Conservation (phyloP, 2,888 invertebrate genomes). For the Lasioglossum zephyrum region DNA sequence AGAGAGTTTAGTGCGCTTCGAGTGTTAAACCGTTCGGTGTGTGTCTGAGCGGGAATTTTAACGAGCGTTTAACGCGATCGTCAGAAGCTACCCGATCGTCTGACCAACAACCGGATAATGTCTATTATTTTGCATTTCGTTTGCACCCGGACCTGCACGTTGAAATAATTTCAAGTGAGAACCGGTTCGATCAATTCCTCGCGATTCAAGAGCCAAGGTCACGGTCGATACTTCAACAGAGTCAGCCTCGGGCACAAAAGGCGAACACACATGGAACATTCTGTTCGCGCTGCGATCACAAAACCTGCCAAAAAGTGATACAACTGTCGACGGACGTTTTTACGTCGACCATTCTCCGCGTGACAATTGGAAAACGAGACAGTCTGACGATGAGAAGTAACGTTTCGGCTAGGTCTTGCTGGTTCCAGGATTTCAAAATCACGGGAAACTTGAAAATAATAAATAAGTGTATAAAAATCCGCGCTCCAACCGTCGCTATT, state of each 20-base stretch:
- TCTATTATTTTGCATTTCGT: neutral
- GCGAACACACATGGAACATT: neutral
- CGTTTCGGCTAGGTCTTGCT: too few relatives aligned
- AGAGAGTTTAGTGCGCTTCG: neutral
- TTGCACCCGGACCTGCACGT: neutral
- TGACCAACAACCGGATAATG: neutral
- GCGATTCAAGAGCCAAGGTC: conserved; percentile 34
- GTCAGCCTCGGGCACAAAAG: neutral
- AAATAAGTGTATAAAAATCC: too few relatives aligned
- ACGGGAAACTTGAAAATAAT: too few relatives aligned
- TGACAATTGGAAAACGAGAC: neutral
- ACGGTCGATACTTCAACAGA: conserved; percentile 25
- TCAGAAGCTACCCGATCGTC: neutral
- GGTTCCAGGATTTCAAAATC: too few relatives aligned
- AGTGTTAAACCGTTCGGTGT: neutral
- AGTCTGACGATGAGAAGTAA: too few relatives aligned
- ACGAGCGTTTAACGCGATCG: neutral
- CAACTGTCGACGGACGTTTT: neutral
- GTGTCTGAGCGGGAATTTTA: neutral
- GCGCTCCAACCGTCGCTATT: too few relatives aligned
- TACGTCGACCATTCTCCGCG: neutral
- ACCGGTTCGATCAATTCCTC: conserved; percentile 28
- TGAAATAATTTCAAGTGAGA: neutral
- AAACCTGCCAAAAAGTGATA: neutral
- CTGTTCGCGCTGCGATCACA: neutral